phyloP scores from a whole-genome alignment of 2,797 vertebrate genomes.

The Malurus leucopterus region DNA sequence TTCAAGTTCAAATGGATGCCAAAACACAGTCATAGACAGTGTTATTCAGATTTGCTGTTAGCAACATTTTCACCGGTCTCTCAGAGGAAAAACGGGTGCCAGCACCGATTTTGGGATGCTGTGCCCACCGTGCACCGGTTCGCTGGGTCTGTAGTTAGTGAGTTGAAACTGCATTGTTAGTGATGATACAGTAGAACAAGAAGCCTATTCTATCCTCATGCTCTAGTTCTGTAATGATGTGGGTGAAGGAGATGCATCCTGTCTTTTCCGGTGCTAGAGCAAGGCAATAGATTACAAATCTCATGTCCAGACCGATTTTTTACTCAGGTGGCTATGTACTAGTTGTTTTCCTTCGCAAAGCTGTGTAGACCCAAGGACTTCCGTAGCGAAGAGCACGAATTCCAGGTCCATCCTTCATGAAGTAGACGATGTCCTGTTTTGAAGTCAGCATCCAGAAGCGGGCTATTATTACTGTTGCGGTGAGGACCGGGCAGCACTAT shows the following conservation, averaged over 20 bases:
- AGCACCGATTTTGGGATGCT: neutral
- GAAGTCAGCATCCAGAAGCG: neutral
- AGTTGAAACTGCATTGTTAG: neutral
- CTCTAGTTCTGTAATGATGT: neutral
- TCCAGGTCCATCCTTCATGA: fast-evolving
- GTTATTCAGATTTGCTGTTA: neutral
- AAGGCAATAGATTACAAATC: neutral
- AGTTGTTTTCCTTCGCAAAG: neutral
- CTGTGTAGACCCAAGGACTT: neutral
- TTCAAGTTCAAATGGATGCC: neutral
- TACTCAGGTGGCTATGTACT: neutral
- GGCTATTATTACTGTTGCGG: neutral
- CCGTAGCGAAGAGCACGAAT: neutral
- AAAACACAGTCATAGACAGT: neutral
- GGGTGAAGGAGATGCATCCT: neutral
- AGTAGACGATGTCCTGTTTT: neutral
- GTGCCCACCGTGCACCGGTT: neutral
- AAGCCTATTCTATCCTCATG: neutral
- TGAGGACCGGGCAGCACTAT: neutral
- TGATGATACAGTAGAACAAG: neutral
- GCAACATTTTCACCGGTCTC: neutral
- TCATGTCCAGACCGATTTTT: neutral
- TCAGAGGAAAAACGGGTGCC: neutral
- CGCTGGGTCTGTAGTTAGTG: neutral
- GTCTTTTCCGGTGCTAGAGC: neutral